phyloP scores from a whole-genome alignment of 1,140 invertebrate genomes.

The Glossosoma conforme region DNA sequence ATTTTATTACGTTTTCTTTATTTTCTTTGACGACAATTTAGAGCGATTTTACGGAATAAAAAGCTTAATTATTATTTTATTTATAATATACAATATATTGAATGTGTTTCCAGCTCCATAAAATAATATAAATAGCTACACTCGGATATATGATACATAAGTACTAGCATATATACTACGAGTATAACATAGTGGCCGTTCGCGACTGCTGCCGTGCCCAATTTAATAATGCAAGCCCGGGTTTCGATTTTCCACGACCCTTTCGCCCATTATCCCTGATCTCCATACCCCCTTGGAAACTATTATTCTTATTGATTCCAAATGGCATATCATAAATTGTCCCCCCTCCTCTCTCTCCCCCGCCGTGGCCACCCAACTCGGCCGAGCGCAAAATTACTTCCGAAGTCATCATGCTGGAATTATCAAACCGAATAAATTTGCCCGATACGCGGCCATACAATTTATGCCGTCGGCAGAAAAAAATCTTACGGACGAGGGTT shows the following conservation, averaged over 20 bases:
- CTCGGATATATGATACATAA: no score
- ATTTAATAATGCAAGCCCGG: constrained; percentile 13
- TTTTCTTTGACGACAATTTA: no score
- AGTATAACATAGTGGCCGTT: no score
- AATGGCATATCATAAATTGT: constrained; percentile 15
- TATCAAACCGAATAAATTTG: constrained; percentile 18
- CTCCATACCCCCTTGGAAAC: constrained; percentile 14
- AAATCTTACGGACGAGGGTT: not conserved
- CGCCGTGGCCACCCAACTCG: constrained; percentile 3
- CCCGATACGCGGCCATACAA: no score
- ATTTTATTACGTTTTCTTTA: no score
- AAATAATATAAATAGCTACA: no score
- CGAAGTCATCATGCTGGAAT: constrained; percentile 17
- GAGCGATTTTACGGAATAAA: no score
- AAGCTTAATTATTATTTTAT: no score
- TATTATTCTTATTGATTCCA: constrained; percentile 27
- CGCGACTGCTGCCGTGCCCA: no score
- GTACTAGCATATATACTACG: no score
- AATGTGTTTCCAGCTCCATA: no score
- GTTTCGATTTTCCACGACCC: constrained; percentile 7
- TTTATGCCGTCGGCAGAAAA: constrained; percentile 2
- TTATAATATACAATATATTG: no score
- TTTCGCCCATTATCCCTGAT: constrained; percentile 4
- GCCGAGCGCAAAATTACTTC: constrained; percentile 24
- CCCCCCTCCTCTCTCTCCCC: constrained; percentile 12